These are phyloP conservation scores for Agrilus mali DNA, from an alignment of 2,888 invertebrate genomes.

Conservation along the genomic window DNA sequence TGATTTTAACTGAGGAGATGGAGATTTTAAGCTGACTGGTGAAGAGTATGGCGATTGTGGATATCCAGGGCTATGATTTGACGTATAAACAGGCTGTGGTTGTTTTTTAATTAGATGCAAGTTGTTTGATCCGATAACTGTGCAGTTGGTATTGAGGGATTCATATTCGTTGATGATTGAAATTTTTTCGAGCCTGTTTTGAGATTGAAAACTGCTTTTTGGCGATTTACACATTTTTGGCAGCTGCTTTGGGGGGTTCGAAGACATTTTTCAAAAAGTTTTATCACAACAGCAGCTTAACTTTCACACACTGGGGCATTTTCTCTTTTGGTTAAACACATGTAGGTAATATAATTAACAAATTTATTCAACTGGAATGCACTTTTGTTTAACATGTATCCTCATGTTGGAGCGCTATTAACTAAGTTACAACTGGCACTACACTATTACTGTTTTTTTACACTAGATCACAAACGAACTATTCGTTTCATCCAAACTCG, in stretches of 20 bases:
- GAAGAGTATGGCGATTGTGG: conserved; percentile 31
- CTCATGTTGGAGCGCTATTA: conserved; percentile 9
- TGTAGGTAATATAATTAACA: conserved; percentile 4
- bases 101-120: conserved; percentile 32
- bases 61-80: conserved; percentile 25
- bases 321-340: conserved; percentile 1
- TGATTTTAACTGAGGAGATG: conserved; percentile 28
- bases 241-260: conserved; percentile 27
- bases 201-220: conserved; percentile 20
- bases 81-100: conserved; percentile 27
- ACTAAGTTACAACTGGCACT: conserved; percentile 5
- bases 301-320: conserved; percentile 4
- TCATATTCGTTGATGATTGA: conserved; percentile 27
- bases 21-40: conserved; percentile 31
- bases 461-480: conserved; percentile 3
- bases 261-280: conserved; percentile 30
- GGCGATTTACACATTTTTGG: conserved; percentile 37
- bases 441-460: not conserved
- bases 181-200: conserved; percentile 22
- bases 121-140: conserved; percentile 34
- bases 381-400: conserved; percentile 8
- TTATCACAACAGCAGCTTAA: not conserved
- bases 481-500: conserved; percentile 30
- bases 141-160: conserved; percentile 33
- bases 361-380: conserved; percentile 11